Percentiles rank a stretch among this genome's conserved stretches.
phyloP scores from a whole-genome alignment of 1,140 invertebrate species.

The Macrocentrus cingulum region DNA sequence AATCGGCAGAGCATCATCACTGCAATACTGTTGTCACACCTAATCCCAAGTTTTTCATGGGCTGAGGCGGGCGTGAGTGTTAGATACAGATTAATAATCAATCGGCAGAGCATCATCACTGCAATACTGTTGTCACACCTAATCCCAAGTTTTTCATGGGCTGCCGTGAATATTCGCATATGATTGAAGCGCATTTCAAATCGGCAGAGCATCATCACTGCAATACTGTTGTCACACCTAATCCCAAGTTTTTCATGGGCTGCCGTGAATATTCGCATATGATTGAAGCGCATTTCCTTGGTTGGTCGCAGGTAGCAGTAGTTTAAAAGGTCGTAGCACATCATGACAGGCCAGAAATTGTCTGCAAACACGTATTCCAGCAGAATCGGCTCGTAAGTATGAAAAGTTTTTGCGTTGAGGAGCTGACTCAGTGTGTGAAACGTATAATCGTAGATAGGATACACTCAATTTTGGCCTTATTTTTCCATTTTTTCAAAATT shows the following conservation, averaged over 20 bases:
- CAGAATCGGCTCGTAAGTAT: constrained; percentile 1
- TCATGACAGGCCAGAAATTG: constrained; percentile 9
- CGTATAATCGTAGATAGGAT: constrained; percentile 5
- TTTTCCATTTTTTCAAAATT: too few species aligned
- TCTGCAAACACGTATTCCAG: constrained; percentile 14
- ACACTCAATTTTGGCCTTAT: too few species aligned
- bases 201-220: too few species aligned
- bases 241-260: too few species aligned
- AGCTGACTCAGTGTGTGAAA: neutral
- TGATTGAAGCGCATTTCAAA: too few species aligned
- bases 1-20: constrained; percentile 1
- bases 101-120: too few species aligned
- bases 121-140: too few species aligned
- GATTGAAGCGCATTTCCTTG: neutral
- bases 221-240: too few species aligned
- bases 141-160: too few species aligned
- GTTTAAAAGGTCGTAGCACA: constrained; percentile 14
- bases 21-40: neutral
- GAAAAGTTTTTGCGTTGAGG: neutral
- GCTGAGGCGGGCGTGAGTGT: too few species aligned
- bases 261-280: neutral
- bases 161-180: too few species aligned
- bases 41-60: neutral
- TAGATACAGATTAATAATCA: too few species aligned
- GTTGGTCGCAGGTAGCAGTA: neutral